Evolutionary conservation across 2,113 vertebrate genomes (phyloP), one percentile per base, ranked within the genome.

Genomic region (Lota lota): DNA sequence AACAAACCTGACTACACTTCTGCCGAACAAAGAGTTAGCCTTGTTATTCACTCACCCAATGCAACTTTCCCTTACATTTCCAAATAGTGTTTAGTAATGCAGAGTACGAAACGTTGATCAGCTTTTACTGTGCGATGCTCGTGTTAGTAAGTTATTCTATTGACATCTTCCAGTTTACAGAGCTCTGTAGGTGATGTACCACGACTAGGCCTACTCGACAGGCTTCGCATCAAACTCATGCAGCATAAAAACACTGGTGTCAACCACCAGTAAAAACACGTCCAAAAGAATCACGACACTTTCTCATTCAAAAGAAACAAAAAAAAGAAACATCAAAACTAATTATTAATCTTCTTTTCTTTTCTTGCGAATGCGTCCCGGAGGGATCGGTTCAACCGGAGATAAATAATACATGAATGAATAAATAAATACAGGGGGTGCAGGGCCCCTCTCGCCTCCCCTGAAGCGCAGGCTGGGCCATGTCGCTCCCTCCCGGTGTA

Each of bases 151-250:
- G 40, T 47, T 47, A 47, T 47, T 14, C 40, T 47, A 14, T 47
- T 47, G 40, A 47, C 12, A 24, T 21, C 28, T 51, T 63, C 62
- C 20, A 19, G 20, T 5, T 5, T 58, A 51, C 1, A 59, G 40
- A 47, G 8, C 40, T 47, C 40, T 10, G 40, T 14, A 4, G 28
- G 28, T 33, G 28, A 5, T 33, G 28, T 33, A 33, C 28, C 28
- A 33, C 4, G 28, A 33, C 7, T 5, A 47, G 11, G 40, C 40
- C 40, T 17, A 67, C 1, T 57, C 40, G 20, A 67, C 22, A 67
- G 61, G 53, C 68, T 64, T 73, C 71, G 64, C 64, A 82, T 83
- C 66, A 63, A 74, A 81, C 76, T 77, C 66, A 63, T 36, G 50
- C 4, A 51, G 22, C 65, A 67, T 8, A 47, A 47, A 28, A 64